Evolutionary conservation across 1,140 invertebrate genomes (phyloP).

Genomic region (Harlomillsia oculata): DNA sequence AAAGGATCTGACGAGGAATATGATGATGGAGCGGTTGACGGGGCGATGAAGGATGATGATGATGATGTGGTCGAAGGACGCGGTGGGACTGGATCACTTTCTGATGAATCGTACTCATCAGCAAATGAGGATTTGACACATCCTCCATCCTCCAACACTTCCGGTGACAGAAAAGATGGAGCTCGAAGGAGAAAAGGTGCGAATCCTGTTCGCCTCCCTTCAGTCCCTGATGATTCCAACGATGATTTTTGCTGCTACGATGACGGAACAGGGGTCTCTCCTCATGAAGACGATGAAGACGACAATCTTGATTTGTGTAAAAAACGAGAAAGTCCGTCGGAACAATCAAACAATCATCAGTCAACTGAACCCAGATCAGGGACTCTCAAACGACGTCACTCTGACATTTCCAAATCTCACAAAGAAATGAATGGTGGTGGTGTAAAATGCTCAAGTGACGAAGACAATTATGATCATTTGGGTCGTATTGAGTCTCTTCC

Average conservation of each 20-base stretch:
- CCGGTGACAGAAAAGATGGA: slow-evolving; percentile 26
- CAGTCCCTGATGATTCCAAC: slow-evolving; percentile 31
- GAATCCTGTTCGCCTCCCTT: slow-evolving; percentile 29
- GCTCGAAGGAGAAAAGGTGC: slow-evolving; percentile 28
- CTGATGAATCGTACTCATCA: slow-evolving; percentile 3
- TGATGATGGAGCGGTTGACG: not conserved
- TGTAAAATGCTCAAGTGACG: no score
- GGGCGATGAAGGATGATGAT: not conserved
- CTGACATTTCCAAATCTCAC: no score
- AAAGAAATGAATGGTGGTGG: no score
- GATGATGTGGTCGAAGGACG: not conserved
- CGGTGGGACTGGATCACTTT: not conserved
- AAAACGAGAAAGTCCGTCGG: no score
- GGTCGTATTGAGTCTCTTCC: slow-evolving; percentile 10
- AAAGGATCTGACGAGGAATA: not conserved
- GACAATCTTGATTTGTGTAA: no score
- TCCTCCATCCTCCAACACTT: no score
- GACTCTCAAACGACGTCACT: no score
- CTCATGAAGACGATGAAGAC: no score
- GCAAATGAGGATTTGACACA: slow-evolving; percentile 2
- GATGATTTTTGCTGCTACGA: slow-evolving; percentile 37
- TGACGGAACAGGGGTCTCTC: slow-evolving; percentile 30
- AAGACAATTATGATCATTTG: slow-evolving; percentile 8
- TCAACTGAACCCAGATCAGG: no score
- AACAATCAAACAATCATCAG: no score